phyloP scores from a whole-genome alignment of 2,888 invertebrate genomes.

The Drosophila colorata region DNA sequence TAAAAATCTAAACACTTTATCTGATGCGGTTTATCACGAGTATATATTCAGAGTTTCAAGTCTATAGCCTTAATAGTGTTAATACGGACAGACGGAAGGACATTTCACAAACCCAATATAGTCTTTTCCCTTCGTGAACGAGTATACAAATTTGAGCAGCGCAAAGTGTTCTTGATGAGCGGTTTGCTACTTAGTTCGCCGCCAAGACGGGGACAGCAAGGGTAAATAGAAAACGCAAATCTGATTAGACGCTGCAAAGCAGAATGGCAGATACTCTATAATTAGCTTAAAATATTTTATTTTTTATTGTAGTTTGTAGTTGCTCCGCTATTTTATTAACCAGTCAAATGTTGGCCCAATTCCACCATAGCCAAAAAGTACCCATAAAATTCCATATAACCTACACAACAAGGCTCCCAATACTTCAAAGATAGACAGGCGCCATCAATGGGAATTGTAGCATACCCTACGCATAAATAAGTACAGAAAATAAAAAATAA shows the following conservation, averaged over 20 bases:
- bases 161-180: constrained; percentile 57
- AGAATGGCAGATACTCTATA: background rate
- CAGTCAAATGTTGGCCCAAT: too few relatives aligned
- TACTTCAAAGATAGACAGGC: too few relatives aligned
- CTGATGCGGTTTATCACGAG: too few relatives aligned
- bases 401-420: background rate
- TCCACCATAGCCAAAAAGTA: background rate
- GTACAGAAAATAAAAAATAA: background rate
- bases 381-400: background rate
- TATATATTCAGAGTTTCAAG: too few relatives aligned
- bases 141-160: constrained; percentile 24
- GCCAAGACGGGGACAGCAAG: background rate
- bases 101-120: too few relatives aligned
- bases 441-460: background rate
- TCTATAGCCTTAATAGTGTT: too few relatives aligned
- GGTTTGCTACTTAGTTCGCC: constrained; percentile 48
- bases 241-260: background rate
- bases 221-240: constrained; percentile 1
- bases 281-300: background rate
- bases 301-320: too few relatives aligned
- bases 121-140: too few relatives aligned
- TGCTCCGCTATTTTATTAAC: too few relatives aligned
- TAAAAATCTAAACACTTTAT: too few relatives aligned
- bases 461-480: constrained; percentile 15
- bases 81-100: too few relatives aligned